Conservation (phyloP, 2,797 vertebrate species). For the Eurystomus glaucurus region DNA sequence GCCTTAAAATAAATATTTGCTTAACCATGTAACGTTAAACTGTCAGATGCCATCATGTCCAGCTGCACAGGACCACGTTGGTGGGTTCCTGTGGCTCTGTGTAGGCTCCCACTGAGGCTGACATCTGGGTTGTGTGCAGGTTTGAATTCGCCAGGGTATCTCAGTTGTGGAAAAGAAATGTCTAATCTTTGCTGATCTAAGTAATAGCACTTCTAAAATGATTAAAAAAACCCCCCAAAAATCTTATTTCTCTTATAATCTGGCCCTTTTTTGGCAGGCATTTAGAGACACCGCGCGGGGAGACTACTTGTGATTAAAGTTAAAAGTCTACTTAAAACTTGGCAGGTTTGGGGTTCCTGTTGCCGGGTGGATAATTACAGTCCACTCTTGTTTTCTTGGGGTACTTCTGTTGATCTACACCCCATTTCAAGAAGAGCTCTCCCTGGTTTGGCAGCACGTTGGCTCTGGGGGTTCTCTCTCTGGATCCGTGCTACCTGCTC, state of each 20-base stretch:
- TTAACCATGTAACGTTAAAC: neutral
- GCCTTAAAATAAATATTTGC: neutral
- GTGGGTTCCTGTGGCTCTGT: rapidly evolving
- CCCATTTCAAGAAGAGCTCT: too few species aligned
- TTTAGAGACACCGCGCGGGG: neutral
- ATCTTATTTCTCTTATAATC: neutral
- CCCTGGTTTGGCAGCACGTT: too few species aligned
- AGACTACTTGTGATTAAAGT: neutral
- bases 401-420: neutral
- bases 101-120: neutral
- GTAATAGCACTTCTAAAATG: neutral
- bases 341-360: neutral
- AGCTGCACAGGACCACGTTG: rapidly evolving
- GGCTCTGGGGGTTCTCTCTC: too few species aligned
- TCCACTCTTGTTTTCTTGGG: neutral
- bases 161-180: neutral
- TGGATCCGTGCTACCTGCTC: neutral
- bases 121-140: neutral
- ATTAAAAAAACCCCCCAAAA: neutral
- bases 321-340: neutral
- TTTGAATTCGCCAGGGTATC: neutral
- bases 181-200: neutral
- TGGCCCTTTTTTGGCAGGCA: slow-evolving; percentile 13
- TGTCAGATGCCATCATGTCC: rapidly evolving
- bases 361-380: neutral